Percentiles rank a stretch among this genome's conserved stretches.
These are phyloP conservation scores for Sphecodes monilicornis DNA, from an alignment of 2,888 invertebrate genomes.

Conservation along the genomic window DNA sequence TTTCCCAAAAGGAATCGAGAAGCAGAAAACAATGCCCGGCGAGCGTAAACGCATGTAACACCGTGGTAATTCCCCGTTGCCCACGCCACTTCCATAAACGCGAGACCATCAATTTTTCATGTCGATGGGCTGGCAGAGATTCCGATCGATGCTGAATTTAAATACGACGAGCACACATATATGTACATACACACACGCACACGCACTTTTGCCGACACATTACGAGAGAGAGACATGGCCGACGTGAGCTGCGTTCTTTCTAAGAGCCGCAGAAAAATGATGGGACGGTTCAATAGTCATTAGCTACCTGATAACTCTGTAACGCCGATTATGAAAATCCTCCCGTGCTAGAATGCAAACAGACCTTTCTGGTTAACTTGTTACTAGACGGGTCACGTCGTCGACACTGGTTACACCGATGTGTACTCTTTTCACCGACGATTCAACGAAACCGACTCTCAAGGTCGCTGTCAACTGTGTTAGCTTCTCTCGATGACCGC, in stretches of 20 bases:
- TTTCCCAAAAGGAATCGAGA: conserved; percentile 29
- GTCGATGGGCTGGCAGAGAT: conserved; percentile 4
- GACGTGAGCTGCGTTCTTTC: not conserved
- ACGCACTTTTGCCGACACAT: not conserved
- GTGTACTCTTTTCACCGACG: not conserved
- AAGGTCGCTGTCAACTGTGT: not conserved
- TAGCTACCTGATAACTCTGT: not conserved
- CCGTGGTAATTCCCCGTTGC: conserved; percentile 31
- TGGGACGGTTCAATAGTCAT: not conserved
- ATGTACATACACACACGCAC: not conserved
- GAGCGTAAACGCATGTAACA: conserved; percentile 17
- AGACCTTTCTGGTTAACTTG: conserved; percentile 8
- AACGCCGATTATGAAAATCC: not conserved
- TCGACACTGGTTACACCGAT: not conserved
- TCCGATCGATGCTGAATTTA: conserved; percentile 19
- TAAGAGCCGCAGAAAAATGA: not conserved
- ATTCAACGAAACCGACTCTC: not conserved
- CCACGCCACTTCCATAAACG: conserved; percentile 29
- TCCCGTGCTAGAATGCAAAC: not conserved
- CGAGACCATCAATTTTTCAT: conserved; percentile 44
- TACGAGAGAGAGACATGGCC: not conserved
- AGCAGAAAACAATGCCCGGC: conserved; percentile 27
- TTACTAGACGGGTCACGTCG: not conserved
- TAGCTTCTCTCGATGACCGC: not conserved
- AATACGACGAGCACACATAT: not conserved